phyloP scores from a whole-genome alignment of 2,797 vertebrate species.

The Hoplostethus mediterraneus region DNA sequence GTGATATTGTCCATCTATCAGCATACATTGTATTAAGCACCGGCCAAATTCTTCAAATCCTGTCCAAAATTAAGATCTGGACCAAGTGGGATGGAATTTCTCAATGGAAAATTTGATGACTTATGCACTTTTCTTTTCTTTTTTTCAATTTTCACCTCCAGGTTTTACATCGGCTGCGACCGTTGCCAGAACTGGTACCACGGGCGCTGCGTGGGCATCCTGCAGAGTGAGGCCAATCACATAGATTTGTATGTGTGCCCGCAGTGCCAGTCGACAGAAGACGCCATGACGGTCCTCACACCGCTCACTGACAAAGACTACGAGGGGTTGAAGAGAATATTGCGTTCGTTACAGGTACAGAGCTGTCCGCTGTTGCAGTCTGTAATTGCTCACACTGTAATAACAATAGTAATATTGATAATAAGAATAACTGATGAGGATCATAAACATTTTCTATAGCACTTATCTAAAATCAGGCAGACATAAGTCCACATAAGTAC shows the following conservation, averaged over 20 bases:
- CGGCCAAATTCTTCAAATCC: neutral
- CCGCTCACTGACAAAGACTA: conserved; percentile 97
- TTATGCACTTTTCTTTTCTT: no score
- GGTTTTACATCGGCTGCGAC: conserved; percentile 99
- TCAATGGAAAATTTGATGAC: neutral
- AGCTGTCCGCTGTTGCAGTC: neutral
- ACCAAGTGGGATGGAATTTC: neutral
- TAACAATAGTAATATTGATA: neutral
- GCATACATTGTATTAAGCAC: neutral
- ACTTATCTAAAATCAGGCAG: no score
- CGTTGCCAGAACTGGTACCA: conserved; percentile 99
- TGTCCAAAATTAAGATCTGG: neutral
- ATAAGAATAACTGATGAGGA: no score
- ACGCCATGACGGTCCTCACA: conserved; percentile 98
- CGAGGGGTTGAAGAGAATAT: conserved; percentile 93
- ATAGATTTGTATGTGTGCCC: conserved; percentile 98
- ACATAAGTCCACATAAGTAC: no score
- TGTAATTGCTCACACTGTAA: neutral
- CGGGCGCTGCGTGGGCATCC: conserved; percentile 97
- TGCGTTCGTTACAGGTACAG: conserved; percentile 95
- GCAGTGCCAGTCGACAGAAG: conserved; percentile 97
- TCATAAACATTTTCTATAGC: neutral
- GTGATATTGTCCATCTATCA: neutral
- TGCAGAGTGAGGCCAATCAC: conserved; percentile 97
- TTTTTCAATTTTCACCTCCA: conserved; percentile 52